phyloP scores from a whole-genome alignment of 2,797 vertebrate species.

The Semaprochilodus insignis region DNA sequence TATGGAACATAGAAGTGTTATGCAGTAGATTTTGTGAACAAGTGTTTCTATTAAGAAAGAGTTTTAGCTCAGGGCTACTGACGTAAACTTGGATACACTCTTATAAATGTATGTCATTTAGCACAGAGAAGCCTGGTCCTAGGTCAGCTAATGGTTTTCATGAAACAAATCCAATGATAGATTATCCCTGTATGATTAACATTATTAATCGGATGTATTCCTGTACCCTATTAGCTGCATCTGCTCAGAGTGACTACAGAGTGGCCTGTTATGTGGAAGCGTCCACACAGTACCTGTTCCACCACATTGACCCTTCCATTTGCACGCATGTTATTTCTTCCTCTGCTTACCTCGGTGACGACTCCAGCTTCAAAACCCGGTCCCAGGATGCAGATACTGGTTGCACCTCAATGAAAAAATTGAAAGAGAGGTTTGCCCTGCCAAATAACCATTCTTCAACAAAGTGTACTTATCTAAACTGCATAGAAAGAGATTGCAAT shows the following conservation, averaged over 20 bases:
- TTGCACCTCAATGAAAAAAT: not conserved
- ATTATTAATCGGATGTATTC: not conserved
- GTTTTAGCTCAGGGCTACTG: not conserved
- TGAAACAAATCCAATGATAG: not conserved
- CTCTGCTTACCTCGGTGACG: slow-evolving; percentile 9
- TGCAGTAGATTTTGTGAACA: not conserved
- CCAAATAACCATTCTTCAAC: not conserved
- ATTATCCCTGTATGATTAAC: not conserved
- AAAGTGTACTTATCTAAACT: not conserved
- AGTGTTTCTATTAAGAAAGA: not conserved
- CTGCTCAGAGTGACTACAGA: slow-evolving; percentile 20
- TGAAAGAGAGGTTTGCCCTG: slow-evolving; percentile 44
- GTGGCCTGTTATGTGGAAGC: slow-evolving; percentile 49
- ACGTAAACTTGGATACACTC: not conserved
- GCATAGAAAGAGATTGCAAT: not conserved
- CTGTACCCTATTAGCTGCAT: not conserved
- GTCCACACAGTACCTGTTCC: slow-evolving; percentile 6
- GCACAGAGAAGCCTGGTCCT: not conserved
- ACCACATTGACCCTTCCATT: not conserved
- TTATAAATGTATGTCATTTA: not conserved
- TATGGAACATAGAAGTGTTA: not conserved
- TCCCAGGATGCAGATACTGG: not conserved
- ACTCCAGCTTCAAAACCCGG: slow-evolving; percentile 19
- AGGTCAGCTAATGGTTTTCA: not conserved
- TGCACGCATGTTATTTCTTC: slow-evolving; percentile 52